phyloP scores from a whole-genome alignment of 2,113 vertebrate genomes.

The Muntiacus muntjak region DNA sequence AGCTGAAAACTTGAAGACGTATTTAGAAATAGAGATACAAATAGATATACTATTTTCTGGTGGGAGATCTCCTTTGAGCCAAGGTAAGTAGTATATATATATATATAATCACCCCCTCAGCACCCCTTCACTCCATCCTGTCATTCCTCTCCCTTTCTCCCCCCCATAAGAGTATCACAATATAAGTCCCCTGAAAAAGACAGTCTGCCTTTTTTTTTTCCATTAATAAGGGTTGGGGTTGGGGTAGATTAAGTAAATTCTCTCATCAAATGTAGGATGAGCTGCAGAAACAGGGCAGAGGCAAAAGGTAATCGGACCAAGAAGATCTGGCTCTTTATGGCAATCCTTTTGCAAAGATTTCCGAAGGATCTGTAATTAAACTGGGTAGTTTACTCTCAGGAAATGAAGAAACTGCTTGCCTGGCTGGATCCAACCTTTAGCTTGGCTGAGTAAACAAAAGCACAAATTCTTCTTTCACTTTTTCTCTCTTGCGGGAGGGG shows the following conservation, averaged over 20 bases:
- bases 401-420: slow-evolving; percentile 86
- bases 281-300: slow-evolving; percentile 77
- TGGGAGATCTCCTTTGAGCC: slow-evolving; percentile 78
- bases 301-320: slow-evolving; percentile 77
- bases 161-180: slow-evolving; percentile 39
- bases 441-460: slow-evolving; percentile 84
- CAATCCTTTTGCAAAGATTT: slow-evolving; percentile 85
- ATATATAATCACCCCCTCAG: slow-evolving; percentile 54
- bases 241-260: slow-evolving; percentile 60
- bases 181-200: slow-evolving; percentile 23
- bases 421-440: slow-evolving; percentile 84
- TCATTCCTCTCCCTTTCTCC: not conserved
- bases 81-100: slow-evolving; percentile 83
- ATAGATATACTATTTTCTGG: slow-evolving; percentile 67
- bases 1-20: slow-evolving; percentile 78
- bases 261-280: slow-evolving; percentile 82
- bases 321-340: slow-evolving; percentile 76
- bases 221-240: slow-evolving; percentile 52
- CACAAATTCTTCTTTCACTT: slow-evolving; percentile 82
- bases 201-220: not conserved
- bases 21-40: slow-evolving; percentile 61
- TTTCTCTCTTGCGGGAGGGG: slow-evolving; percentile 27
- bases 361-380: slow-evolving; percentile 86
- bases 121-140: slow-evolving; percentile 36
- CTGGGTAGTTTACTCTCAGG: slow-evolving; percentile 85